A percentile compares a stretch with the other conserved stretches of the same genome.
phyloP scores from a whole-genome alignment of 2,888 invertebrate genomes.

The Agriotes lineatus region DNA sequence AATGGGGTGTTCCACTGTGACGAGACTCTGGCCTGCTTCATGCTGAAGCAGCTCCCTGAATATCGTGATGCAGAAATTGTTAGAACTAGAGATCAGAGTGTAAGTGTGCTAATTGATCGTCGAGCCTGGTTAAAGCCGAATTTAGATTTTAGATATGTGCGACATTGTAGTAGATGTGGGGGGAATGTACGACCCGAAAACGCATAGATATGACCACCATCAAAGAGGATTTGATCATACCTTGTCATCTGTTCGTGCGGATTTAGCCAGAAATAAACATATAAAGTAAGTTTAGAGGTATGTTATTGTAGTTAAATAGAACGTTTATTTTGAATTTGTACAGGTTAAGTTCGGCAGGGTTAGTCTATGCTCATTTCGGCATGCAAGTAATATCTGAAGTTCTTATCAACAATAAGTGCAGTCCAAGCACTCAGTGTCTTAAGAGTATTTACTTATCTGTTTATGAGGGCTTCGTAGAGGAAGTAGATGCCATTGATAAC shows the following conservation, averaged over 20 bases:
- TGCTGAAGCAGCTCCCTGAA: constrained; percentile 85
- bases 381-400: constrained; percentile 78
- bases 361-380: constrained; percentile 93
- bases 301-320: too few species aligned
- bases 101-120: too few species aligned
- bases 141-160: constrained; percentile 77
- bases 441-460: constrained; percentile 76
- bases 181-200: constrained; percentile 81
- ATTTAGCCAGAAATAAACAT: constrained; percentile 71
- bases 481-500: constrained; percentile 97
- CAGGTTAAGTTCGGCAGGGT: constrained; percentile 94
- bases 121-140: too few species aligned
- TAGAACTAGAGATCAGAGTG: constrained; percentile 72
- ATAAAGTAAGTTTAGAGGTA: constrained; percentile 71
- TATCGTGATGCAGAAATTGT: constrained; percentile 86
- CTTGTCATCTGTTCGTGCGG: constrained; percentile 74
- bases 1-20: constrained; percentile 94
- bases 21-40: constrained; percentile 91
- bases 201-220: constrained; percentile 92
- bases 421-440: constrained; percentile 68
- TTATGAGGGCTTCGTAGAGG: constrained; percentile 90
- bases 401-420: constrained; percentile 64
- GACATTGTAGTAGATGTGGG: constrained; percentile 98
- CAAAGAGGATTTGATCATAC: constrained; percentile 83
- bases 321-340: constrained; percentile 51